Evolutionary conservation across 1,140 invertebrate genomes (phyloP).

Genomic region (Calephelis virginiensis): DNA sequence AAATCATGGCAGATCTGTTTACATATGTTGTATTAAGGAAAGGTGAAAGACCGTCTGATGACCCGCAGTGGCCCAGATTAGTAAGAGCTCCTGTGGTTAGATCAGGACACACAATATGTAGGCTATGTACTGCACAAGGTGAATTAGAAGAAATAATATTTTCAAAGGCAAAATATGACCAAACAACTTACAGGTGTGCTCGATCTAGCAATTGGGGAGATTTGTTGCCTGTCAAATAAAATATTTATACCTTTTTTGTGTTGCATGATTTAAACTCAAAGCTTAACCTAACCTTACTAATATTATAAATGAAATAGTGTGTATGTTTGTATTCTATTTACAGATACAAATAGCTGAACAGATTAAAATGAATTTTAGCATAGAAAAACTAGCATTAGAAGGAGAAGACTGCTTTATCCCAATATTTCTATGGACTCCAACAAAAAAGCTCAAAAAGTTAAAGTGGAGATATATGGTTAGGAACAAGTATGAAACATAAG

Average conservation of each 20-base stretch:
- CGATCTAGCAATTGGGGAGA: constrained; percentile 86
- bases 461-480: too few relatives aligned
- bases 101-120: constrained; percentile 86
- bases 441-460: too few relatives aligned
- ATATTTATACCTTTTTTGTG: constrained; percentile 16
- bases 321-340: too few relatives aligned
- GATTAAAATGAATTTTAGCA: too few relatives aligned
- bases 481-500: too few relatives aligned
- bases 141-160: constrained; percentile 88
- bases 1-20: constrained; percentile 79
- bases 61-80: constrained; percentile 87
- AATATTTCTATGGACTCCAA: too few relatives aligned
- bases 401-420: too few relatives aligned
- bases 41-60: constrained; percentile 79
- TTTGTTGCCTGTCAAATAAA: constrained; percentile 81
- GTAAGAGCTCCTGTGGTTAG: constrained; percentile 83
- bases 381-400: too few relatives aligned
- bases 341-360: too few relatives aligned
- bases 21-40: constrained; percentile 90
- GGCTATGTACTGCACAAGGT: constrained; percentile 87
- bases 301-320: too few relatives aligned
- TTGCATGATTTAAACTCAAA: neutral
- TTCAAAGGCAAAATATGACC: constrained; percentile 86
- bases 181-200: constrained; percentile 83
- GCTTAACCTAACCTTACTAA: too few relatives aligned